Evolutionary conservation across 2,113 vertebrate genomes (phyloP).

Genomic region (Heterotilapia buettikoferi): DNA sequence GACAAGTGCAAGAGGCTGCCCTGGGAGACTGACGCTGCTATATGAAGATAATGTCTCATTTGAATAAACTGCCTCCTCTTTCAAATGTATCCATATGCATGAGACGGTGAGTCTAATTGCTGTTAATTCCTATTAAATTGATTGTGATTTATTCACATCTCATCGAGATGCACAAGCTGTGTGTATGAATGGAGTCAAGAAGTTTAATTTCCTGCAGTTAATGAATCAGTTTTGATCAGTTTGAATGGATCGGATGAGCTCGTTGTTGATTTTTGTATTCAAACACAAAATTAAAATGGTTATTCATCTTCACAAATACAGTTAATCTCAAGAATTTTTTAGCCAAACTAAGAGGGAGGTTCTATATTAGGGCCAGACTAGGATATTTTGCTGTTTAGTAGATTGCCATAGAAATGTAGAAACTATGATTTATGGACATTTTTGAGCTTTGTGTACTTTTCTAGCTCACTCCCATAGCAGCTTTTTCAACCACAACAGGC

Average conservation of each 20-base stretch:
- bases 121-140: constrained; percentile 39
- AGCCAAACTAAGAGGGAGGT: not conserved
- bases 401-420: not conserved
- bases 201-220: not conserved
- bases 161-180: constrained; percentile 1
- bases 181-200: not conserved
- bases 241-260: not conserved
- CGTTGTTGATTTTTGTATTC: not conserved
- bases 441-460: not conserved
- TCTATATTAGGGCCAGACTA: not conserved
- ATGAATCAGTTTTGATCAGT: constrained; percentile 2
- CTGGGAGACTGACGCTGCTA: constrained; percentile 28
- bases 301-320: not conserved
- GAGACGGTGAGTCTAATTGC: constrained; percentile 37
- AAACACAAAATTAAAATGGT: not conserved
- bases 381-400: not conserved
- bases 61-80: constrained; percentile 48
- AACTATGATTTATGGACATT: not conserved
- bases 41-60: constrained; percentile 56
- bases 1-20: constrained; percentile 33
- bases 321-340: not conserved
- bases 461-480: not conserved
- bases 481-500: not conserved
- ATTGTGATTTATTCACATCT: constrained; percentile 39
- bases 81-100: constrained; percentile 51